These are phyloP conservation scores for Mayetiola destructor DNA, from an alignment of 2,888 invertebrate genomes.

Conservation along the genomic window DNA sequence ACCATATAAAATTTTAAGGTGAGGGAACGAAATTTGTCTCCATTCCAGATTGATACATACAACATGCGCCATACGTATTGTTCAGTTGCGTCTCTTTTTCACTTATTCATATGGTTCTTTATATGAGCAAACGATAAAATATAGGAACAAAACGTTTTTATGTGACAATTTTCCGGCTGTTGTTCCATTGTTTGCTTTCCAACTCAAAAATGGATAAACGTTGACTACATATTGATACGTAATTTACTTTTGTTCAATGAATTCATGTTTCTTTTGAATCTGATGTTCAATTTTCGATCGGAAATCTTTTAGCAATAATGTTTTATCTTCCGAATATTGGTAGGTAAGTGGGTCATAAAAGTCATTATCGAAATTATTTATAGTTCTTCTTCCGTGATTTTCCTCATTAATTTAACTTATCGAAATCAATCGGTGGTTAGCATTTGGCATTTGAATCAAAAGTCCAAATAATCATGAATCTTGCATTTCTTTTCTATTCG, in stretches of 20 bases:
- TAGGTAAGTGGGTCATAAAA: constrained; percentile 11
- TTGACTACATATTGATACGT: neutral
- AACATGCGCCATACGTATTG: too few species aligned
- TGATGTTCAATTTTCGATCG: too few species aligned
- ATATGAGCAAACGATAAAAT: neutral
- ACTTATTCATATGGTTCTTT: neutral
- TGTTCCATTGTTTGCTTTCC: constrained; percentile 5
- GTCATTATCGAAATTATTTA: constrained; percentile 4
- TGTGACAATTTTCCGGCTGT: constrained; percentile 13
- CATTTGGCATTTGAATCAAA: too few species aligned
- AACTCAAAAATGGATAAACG: neutral
- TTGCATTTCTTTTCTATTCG: too few species aligned
- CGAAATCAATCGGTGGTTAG: too few species aligned
- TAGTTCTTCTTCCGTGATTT: too few species aligned
- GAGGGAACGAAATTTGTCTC: constrained; percentile 3
- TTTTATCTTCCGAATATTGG: too few species aligned
- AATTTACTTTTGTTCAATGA: neutral
- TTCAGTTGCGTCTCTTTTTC: neutral
- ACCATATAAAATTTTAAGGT: neutral
- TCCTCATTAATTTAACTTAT: too few species aligned
- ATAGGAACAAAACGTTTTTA: neutral
- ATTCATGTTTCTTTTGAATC: too few species aligned
- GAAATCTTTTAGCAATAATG: too few species aligned
- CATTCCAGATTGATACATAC: too few species aligned
- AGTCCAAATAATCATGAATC: too few species aligned